A percentile compares a stretch with the other conserved stretches of the same genome.
Conservation (phyloP, 2,888 invertebrate genomes). For the Hydrotaea diabolus region DNA sequence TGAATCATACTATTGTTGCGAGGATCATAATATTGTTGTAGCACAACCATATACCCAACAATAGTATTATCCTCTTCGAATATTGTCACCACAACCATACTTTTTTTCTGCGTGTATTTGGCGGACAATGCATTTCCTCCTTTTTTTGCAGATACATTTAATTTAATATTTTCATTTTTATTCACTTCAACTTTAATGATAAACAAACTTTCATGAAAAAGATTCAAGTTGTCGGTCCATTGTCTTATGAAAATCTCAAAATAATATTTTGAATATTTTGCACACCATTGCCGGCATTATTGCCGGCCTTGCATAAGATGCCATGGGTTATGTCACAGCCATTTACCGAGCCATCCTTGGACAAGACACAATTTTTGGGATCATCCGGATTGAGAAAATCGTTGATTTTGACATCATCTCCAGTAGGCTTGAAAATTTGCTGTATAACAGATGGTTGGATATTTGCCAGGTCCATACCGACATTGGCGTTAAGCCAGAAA, state of each 20-base stretch:
- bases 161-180: no score
- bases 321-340: slow-evolving; percentile 55
- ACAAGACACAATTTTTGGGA: slow-evolving; percentile 54
- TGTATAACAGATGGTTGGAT: slow-evolving; percentile 32
- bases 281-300: background rate
- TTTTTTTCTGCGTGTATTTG: no score
- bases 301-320: slow-evolving; percentile 42
- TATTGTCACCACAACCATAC: no score
- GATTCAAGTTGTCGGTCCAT: no score
- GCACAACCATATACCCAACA: no score
- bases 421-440: slow-evolving; percentile 45
- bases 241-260: slow-evolving; percentile 42
- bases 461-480: slow-evolving; percentile 46
- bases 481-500: slow-evolving; percentile 55
- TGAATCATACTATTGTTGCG: no score
- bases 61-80: no score
- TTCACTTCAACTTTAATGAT: no score
- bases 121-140: no score
- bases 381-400: slow-evolving; percentile 45
- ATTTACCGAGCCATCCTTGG: slow-evolving; percentile 43
- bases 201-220: no score
- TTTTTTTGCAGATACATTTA: no score
- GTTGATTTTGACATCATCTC: slow-evolving; percentile 25
- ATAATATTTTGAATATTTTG: slow-evolving; percentile 62
- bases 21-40: no score